phyloP scores from a whole-genome alignment of 2,888 invertebrate species.

The Eustalomyia histrio region DNA sequence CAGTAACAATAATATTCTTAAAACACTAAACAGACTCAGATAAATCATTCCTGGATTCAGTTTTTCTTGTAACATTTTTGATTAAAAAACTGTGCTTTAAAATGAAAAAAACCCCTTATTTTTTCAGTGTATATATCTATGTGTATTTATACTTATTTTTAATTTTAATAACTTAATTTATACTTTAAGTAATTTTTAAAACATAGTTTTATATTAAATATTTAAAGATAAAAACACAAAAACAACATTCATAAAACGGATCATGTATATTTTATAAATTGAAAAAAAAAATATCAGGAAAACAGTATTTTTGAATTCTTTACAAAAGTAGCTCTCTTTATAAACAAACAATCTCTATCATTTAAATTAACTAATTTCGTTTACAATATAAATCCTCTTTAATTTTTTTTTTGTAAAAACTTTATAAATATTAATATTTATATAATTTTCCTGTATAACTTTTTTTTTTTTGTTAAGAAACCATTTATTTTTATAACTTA shows the following conservation, averaged over 20 bases:
- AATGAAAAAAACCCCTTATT: background rate
- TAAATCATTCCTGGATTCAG: slow-evolving; percentile 2
- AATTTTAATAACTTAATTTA: slow-evolving; percentile 19
- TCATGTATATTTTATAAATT: slow-evolving; percentile 3
- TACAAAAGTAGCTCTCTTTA: background rate
- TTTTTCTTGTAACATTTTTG: background rate
- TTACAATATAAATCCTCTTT: background rate
- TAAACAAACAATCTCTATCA: background rate
- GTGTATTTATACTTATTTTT: background rate
- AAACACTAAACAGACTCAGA: background rate
- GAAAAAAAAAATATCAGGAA: background rate
- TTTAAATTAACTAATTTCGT: background rate
- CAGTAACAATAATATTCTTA: slow-evolving; percentile 66
- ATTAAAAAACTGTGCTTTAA: background rate
- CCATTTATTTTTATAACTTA: slow-evolving; percentile 32
- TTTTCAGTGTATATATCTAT: slow-evolving; percentile 15
- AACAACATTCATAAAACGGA: slow-evolving; percentile 35
- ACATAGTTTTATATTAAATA: slow-evolving; percentile 50
- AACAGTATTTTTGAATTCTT: slow-evolving; percentile 1
- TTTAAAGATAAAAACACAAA: slow-evolving; percentile 28
- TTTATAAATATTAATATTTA: background rate
- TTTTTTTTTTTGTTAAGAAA: background rate
- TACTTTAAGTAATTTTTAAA: slow-evolving; percentile 32
- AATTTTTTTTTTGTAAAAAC: background rate
- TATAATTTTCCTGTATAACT: background rate